phyloP scores from a whole-genome alignment of 1,140 invertebrate genomes.

The Pinna nobilis region DNA sequence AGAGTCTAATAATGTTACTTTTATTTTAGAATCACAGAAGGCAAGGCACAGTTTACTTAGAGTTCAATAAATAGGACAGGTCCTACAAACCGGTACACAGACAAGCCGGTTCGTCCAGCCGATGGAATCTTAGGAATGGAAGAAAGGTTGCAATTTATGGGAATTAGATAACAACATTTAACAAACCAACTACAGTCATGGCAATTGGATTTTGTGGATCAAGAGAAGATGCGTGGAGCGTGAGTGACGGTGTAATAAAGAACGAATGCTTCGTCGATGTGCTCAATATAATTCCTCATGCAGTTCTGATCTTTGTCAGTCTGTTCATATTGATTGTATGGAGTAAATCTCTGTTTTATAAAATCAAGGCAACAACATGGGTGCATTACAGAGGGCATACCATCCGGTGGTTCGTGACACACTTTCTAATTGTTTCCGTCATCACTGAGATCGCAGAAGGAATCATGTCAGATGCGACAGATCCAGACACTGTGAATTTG shows the following conservation, averaged over 20 bases:
- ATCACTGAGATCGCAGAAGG: conserved; percentile 66
- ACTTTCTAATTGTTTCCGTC: conserved; percentile 58
- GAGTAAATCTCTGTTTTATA: conserved; percentile 66
- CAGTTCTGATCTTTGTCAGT: conserved; percentile 61
- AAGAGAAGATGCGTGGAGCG: conserved; percentile 59
- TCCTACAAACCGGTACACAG: too few species aligned
- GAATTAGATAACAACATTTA: too few species aligned
- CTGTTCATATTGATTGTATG: conserved; percentile 67
- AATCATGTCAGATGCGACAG: conserved; percentile 61
- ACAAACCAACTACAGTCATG: too few species aligned
- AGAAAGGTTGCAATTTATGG: too few species aligned
- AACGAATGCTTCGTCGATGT: conserved; percentile 72
- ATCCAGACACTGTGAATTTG: conserved; percentile 62
- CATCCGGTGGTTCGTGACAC: conserved; percentile 61
- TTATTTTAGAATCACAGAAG: too few species aligned
- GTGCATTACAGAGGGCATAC: conserved; percentile 67
- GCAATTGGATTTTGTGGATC: conserved; percentile 70
- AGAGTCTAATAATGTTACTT: too few species aligned
- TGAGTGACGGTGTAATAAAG: conserved; percentile 64
- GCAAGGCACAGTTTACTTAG: too few species aligned
- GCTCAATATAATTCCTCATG: conserved; percentile 70
- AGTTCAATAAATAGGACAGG: too few species aligned
- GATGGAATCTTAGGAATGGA: too few species aligned
- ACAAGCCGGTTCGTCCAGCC: too few species aligned
- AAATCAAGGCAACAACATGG: conserved; percentile 70